Base-by-base conservation (phyloP, 2,797 vertebrate species). In the Dipus sagitta region DNA sequence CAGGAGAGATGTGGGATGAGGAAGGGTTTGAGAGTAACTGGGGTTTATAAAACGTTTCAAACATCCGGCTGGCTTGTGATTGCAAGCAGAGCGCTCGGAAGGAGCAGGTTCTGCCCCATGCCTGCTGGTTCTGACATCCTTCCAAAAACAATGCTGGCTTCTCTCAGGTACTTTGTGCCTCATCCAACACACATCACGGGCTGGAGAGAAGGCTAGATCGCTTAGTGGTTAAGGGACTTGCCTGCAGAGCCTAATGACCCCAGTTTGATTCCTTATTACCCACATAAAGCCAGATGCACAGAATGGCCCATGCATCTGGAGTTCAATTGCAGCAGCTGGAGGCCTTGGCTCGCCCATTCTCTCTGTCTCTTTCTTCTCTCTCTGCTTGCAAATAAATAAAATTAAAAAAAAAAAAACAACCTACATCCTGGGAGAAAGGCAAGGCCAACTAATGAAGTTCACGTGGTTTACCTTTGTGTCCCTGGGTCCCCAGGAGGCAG, bases 11-110 rank as follows among this genome's bases (percentile, higher is more conserved):
- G 34, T 72, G 14, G 79, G 67, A 68, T 23, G 81, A 88, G 47
- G 78, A 79, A 76, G 52, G 21, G 3, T 71, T 42, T 91, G 64
- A 91, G 86, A 91, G 93, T 72, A 94, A 70, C 62, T 13, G 17
- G 30, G 21, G 12, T 28, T 89, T 92, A 84, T 42, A 81, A 58
- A 58, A 58, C 13, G 13, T 68, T 80, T 74, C 30, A 77, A 34
- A 84, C 34, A 47, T n/a, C 74, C 71, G 28, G 81, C 70, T 32
- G 6, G 38, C 62, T 65, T 34, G 7, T 86, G 54, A 75, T 72
- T 30, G 80, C 81, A 58, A 77, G 64, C 47, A 72, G 54, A 84
- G 12, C 14, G 10, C 24, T 21, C 30, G 32, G 34, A 70, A 47
- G 67, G 47, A 78, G 28, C 54, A 62, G n/a, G 58, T 30, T 83